Conservation (phyloP, 2,113 vertebrate genomes). For the Mormoops blainvillei region DNA sequence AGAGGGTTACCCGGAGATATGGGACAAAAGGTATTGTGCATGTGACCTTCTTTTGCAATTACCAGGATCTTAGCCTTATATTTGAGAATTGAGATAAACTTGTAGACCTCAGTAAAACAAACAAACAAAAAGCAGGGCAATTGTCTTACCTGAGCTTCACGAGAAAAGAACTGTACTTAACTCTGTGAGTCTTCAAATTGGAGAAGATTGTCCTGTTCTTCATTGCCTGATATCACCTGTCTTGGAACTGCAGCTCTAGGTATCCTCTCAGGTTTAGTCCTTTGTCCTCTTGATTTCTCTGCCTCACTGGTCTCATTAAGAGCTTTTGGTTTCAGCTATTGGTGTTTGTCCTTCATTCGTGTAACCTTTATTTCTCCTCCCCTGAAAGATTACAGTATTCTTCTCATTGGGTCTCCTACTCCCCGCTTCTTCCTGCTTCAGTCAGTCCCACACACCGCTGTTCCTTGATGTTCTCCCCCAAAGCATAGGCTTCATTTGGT, state of each 20-base stretch:
- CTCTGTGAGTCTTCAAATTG: not conserved
- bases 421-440: not conserved
- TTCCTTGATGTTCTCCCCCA: not conserved
- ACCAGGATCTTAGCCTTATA: not conserved
- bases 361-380: not conserved
- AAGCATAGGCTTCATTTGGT: not conserved
- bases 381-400: not conserved
- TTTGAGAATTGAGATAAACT: not conserved
- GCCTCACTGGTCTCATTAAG: not conserved
- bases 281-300: not conserved
- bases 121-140: not conserved
- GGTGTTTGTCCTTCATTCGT: not conserved
- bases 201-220: not conserved
- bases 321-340: not conserved
- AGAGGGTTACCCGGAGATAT: constrained; percentile 85
- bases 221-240: not conserved
- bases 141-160: not conserved
- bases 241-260: not conserved
- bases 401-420: not conserved
- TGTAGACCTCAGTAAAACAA: not conserved
- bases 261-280: not conserved
- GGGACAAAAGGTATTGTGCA: constrained; percentile 79
- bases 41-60: not conserved
- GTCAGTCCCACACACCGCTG: not conserved
- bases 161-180: not conserved